A percentile compares a stretch with the other conserved stretches of the same genome.
These are phyloP conservation scores for Gymnosoma rotundatum DNA, from an alignment of 2,888 invertebrate species.

Conservation along the genomic window DNA sequence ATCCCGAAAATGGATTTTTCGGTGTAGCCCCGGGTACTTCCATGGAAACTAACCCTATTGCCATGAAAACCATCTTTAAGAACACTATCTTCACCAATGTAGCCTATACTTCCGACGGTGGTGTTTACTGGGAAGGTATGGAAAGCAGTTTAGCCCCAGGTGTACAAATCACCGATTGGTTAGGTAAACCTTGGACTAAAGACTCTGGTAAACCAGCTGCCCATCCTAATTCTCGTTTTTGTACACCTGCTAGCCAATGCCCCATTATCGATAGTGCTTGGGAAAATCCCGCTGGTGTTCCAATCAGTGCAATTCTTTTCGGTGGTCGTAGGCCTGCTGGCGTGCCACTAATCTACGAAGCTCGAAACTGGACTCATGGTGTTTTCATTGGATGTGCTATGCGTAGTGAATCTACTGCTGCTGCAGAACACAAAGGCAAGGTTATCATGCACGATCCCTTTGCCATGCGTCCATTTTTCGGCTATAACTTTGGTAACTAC, in stretches of 20 bases:
- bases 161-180: conserved; percentile 91
- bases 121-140: conserved; percentile 99
- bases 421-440: conserved; percentile 96
- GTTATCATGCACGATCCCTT: conserved; percentile 99
- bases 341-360: conserved; percentile 96
- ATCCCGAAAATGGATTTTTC: conserved; percentile 99
- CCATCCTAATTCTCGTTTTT: conserved; percentile 99
- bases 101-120: conserved; percentile 96
- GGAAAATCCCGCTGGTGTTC: conserved; percentile 97
- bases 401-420: conserved; percentile 98
- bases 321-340: conserved; percentile 97
- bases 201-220: conserved; percentile 92
- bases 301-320: conserved; percentile 97
- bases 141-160: conserved; percentile 87
- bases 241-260: conserved; percentile 96
- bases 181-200: conserved; percentile 89
- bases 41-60: conserved; percentile 95
- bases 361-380: conserved; percentile 97
- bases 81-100: conserved; percentile 99
- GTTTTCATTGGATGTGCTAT: conserved; percentile 97
- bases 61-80: conserved; percentile 95
- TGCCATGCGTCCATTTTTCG: conserved; percentile 99
- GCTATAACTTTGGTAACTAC: conserved; percentile 99
- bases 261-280: conserved; percentile 97
- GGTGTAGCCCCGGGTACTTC: conserved; percentile 99